phyloP scores from a whole-genome alignment of 2,888 invertebrate genomes.

The Neria commutata region DNA sequence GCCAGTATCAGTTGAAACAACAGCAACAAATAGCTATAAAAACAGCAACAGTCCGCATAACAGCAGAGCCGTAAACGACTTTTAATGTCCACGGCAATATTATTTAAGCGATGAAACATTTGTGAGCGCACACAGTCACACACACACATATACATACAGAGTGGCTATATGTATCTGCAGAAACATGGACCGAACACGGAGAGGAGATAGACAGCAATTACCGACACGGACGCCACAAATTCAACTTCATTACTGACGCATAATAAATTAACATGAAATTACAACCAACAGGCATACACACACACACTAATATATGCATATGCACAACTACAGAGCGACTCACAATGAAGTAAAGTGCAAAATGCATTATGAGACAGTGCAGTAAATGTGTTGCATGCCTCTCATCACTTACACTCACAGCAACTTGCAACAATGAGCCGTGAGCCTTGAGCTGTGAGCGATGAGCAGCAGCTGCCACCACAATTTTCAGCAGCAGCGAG shows the following conservation, averaged over 20 bases:
- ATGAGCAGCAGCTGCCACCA: background rate
- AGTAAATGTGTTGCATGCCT: no score
- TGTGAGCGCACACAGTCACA: background rate
- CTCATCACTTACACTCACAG: no score
- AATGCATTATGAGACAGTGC: slow-evolving; percentile 7
- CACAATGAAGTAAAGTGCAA: background rate
- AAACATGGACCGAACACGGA: background rate
- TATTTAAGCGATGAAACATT: slow-evolving; percentile 6
- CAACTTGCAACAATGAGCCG: background rate
- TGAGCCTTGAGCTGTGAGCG: no score
- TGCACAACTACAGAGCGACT: no score
- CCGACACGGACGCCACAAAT: background rate
- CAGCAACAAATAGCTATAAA: no score
- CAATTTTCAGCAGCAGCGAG: background rate
- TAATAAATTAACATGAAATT: slow-evolving; percentile 13
- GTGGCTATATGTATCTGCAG: background rate
- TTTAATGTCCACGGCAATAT: slow-evolving; percentile 3
- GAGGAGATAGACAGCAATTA: background rate
- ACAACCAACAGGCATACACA: background rate
- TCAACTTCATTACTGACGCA: slow-evolving; percentile 6
- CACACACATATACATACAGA: background rate
- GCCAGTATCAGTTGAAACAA: background rate
- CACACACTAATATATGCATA: no score
- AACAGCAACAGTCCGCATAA: slow-evolving; percentile 2
- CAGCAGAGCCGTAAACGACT: background rate